Percentiles rank a stretch among this genome's conserved stretches.
phyloP scores from a whole-genome alignment of 2,113 vertebrate genomes.

The Gymnarchus niloticus region DNA sequence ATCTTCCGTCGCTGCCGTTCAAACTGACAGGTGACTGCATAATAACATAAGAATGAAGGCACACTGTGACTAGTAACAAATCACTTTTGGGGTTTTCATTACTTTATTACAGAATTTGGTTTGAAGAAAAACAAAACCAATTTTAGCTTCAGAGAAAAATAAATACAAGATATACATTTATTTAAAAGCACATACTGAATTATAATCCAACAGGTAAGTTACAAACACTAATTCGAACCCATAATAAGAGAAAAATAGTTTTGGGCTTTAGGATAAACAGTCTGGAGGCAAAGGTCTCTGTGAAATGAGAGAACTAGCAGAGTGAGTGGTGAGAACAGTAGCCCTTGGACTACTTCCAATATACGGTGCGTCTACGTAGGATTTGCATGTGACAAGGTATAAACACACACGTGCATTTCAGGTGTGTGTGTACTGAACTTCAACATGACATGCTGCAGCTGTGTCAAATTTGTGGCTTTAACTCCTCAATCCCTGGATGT shows the following conservation, averaged over 20 bases:
- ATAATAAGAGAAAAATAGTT: constrained; percentile 21
- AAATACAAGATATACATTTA: constrained; percentile 47
- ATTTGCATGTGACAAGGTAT: not conserved
- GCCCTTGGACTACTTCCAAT: not conserved
- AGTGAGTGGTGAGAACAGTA: not conserved
- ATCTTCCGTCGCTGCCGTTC: not conserved
- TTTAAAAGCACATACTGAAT: constrained; percentile 22
- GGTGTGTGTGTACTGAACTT: not conserved
- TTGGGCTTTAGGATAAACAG: constrained; percentile 18
- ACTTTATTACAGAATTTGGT: constrained; percentile 54
- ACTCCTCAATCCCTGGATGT: not conserved
- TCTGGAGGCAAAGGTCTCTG: not conserved
- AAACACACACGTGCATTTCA: not conserved
- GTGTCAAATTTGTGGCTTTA: not conserved
- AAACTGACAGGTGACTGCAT: too few species aligned
- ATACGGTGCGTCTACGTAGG: too few species aligned
- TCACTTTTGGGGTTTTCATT: constrained; percentile 28
- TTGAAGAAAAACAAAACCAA: constrained; percentile 39
- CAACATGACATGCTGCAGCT: not conserved
- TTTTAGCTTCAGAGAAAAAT: constrained; percentile 49
- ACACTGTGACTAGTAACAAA: not conserved
- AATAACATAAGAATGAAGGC: too few species aligned
- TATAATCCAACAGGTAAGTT: constrained; percentile 22
- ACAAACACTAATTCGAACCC: constrained; percentile 20
- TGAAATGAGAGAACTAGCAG: constrained; percentile 1